Percentiles rank a stretch among this genome's conserved stretches.
These are phyloP conservation scores for Peromyscus eremicus DNA, from an alignment of 2,797 vertebrate genomes.

Conservation along the genomic window DNA sequence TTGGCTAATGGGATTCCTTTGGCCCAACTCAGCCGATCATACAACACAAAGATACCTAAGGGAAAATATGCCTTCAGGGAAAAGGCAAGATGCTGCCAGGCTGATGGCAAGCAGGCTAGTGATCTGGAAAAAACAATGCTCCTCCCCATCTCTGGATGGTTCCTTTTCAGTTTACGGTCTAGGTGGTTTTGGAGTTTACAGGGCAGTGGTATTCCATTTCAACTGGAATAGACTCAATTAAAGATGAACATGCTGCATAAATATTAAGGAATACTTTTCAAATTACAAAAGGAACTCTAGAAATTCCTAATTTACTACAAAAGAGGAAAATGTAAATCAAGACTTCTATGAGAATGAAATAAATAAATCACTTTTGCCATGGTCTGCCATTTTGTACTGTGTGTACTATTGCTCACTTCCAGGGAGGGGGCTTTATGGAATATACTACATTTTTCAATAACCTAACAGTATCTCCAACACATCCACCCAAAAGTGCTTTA, in stretches of 20 bases:
- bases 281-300: slow-evolving; percentile 15
- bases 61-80: neutral
- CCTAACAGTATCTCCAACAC: neutral
- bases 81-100: neutral
- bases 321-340: neutral
- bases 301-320: neutral
- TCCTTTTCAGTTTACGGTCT: neutral
- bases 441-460: slow-evolving; percentile 30
- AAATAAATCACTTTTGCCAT: neutral
- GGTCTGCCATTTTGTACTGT: neutral
- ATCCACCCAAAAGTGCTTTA: neutral
- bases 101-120: neutral
- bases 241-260: slow-evolving; percentile 8
- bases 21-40: neutral
- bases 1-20: neutral
- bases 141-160: neutral
- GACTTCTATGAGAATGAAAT: neutral
- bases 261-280: neutral
- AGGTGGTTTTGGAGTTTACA: neutral
- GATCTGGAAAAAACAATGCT: neutral
- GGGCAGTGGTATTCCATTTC: neutral
- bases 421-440: neutral
- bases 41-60: neutral
- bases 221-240: neutral
- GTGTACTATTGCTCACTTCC: neutral